Evolutionary conservation across 2,113 vertebrate species (phyloP).

Genomic region (Callipepla squamata): DNA sequence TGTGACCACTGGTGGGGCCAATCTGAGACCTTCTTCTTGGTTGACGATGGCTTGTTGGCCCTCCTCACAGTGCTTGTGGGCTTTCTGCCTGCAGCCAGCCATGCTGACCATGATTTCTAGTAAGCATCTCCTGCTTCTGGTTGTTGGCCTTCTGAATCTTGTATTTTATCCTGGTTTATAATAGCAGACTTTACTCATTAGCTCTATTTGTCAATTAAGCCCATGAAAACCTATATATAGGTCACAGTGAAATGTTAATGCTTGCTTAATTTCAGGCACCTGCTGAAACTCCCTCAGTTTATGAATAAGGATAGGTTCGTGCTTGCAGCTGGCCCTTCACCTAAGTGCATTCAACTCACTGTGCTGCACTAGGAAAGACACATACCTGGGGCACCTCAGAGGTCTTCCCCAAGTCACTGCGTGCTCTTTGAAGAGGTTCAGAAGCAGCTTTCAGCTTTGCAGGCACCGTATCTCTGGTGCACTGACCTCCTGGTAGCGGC

Average conservation of each 20-base stretch:
- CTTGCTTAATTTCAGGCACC: background rate
- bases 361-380: background rate
- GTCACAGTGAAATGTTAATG: background rate
- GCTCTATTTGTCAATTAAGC: background rate
- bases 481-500: constrained; percentile 18
- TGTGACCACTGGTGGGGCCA: background rate
- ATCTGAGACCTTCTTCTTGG: background rate
- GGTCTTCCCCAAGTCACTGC: background rate
- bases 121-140: background rate
- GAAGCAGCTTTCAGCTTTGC: background rate
- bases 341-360: background rate
- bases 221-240: background rate
- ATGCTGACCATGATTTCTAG: fast-evolving
- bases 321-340: background rate
- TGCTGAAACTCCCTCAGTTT: background rate
- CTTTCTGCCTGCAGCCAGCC: background rate
- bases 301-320: background rate
- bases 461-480: background rate
- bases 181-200: background rate
- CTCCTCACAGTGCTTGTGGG: background rate
- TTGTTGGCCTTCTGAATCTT: background rate
- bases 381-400: background rate
- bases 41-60: background rate
- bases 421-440: background rate
- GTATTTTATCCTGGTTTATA: background rate